Evolutionary conservation across 2,113 vertebrate genomes (phyloP).

Genomic region (Limnothrissa miodon): DNA sequence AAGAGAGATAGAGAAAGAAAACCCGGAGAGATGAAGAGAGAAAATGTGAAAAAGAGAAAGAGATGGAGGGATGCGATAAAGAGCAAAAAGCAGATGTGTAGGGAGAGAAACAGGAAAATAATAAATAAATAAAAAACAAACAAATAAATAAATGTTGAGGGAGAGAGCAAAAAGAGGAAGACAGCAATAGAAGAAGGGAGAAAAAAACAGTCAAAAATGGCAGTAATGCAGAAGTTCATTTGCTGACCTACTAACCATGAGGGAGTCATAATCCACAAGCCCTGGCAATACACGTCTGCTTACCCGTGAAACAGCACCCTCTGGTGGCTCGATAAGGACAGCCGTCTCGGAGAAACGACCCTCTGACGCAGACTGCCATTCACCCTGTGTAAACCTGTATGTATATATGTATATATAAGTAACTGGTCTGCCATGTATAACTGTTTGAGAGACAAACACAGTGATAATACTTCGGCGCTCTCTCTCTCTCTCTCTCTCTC

Average conservation of each 20-base stretch:
- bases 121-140: neutral
- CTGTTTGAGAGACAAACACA: too few species aligned
- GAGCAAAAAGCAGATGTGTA: neutral
- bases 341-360: conserved; percentile 71
- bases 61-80: neutral
- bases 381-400: conserved; percentile 69
- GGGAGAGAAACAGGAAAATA: neutral
- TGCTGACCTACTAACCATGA: neutral
- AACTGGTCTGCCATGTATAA: too few species aligned
- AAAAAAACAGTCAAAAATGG: neutral
- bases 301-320: conserved; percentile 75
- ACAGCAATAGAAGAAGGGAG: neutral
- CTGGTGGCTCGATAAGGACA: conserved; percentile 75
- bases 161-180: neutral
- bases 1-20: neutral
- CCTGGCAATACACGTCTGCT: conserved; percentile 43
- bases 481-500: too few species aligned
- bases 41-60: neutral
- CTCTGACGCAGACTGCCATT: conserved; percentile 66
- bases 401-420: too few species aligned
- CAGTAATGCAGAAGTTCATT: neutral
- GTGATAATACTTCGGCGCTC: too few species aligned
- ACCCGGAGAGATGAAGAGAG: neutral
- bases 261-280: neutral
- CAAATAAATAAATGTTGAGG: neutral